phyloP scores from a whole-genome alignment of 1,140 invertebrate species.

The Cydia fagiglandana region DNA sequence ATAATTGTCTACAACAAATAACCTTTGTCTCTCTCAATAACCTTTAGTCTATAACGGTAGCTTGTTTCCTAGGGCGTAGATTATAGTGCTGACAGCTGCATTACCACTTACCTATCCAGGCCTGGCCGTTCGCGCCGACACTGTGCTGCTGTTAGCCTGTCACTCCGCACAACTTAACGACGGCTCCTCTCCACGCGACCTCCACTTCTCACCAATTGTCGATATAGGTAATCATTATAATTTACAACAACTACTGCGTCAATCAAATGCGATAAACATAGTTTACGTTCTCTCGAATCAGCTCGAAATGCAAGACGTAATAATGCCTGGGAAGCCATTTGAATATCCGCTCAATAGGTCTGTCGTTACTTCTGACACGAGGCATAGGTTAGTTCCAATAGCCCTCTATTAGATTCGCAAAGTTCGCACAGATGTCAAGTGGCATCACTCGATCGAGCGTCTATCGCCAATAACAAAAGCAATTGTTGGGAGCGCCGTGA shows the following conservation, averaged over 20 bases:
- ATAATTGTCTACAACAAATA: background rate
- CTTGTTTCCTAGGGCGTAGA: background rate
- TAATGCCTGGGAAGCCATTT: slow-evolving; percentile 3
- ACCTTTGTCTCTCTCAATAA: background rate
- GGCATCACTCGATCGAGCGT: slow-evolving; percentile 50
- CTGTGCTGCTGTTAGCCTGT: slow-evolving; percentile 46
- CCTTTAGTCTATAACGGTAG: slow-evolving; percentile 3
- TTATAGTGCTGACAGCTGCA: slow-evolving; percentile 27
- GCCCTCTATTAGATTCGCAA: slow-evolving; percentile 10
- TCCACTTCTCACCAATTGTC: slow-evolving; percentile 42
- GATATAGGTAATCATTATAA: slow-evolving; percentile 46
- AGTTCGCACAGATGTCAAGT: slow-evolving; percentile 36
- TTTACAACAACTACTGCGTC: slow-evolving; percentile 51
- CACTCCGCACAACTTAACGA: slow-evolving; percentile 48
- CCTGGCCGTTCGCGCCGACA: background rate
- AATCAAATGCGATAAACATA: slow-evolving; percentile 38
- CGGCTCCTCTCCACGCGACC: slow-evolving; percentile 51
- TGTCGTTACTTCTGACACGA: slow-evolving; percentile 27
- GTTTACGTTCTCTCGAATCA: slow-evolving; percentile 3
- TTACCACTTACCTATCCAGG: slow-evolving; percentile 2
- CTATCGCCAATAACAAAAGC: slow-evolving; percentile 70
- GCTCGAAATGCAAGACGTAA: background rate
- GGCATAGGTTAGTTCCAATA: background rate
- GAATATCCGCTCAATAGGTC: slow-evolving; percentile 4
- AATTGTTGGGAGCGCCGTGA: slow-evolving; percentile 70